Base-by-base conservation (phyloP, 2,113 vertebrate genomes). In the Spilogale gracilis region DNA sequence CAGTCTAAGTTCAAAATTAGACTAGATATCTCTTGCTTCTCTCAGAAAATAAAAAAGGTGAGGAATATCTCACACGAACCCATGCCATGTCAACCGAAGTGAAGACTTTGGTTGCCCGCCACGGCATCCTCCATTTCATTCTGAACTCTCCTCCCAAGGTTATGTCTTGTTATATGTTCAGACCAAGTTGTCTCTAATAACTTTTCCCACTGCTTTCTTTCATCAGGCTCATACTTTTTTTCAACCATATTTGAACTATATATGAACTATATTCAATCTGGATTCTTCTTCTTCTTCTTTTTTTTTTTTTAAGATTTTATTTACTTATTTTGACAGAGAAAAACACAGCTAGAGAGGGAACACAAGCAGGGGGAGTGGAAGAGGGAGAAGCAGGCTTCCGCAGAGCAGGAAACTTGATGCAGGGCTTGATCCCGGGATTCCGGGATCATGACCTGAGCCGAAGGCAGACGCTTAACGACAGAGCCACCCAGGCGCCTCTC, bases 1-100 rank as follows among this genome's bases (percentile, higher is more conserved):
- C 56, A 97, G 50, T 60, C 10, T 48, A 81, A 87, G 43, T 92
- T 87, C 27, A 93, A 96, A 38, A 83, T 95, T 84, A 93, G 54
- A 87, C 52, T 76, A 82, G 13, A 16, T 84, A 25, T 65, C 63
- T 90, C 88, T 87, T 56, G 50, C 23, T 94, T 96, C 23, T 92
- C 48, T 89, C 27, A 87, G 56, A 83, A 93, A 93, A 96, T 81
- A 91, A 81, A 82, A 61, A 82, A 61, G 25, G 4, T 27, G 20
- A 25, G 2, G 27, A 74, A 17, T 86, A 25, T 60, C 27, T 65
- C 16, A 74, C 2, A 63, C 1, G 5, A 38, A 81, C 27, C 23
- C 4, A 48, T 58, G 32, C 23, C 18, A 23, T n/a, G 0, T 18
- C 45, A 23, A 38, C 38, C 38, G 38, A 38, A 38, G 38, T 38